Evolutionary conservation across 2,888 invertebrate species (phyloP), one percentile per base, ranked within the genome.

Genomic region (Digitonthophagus gazella): DNA sequence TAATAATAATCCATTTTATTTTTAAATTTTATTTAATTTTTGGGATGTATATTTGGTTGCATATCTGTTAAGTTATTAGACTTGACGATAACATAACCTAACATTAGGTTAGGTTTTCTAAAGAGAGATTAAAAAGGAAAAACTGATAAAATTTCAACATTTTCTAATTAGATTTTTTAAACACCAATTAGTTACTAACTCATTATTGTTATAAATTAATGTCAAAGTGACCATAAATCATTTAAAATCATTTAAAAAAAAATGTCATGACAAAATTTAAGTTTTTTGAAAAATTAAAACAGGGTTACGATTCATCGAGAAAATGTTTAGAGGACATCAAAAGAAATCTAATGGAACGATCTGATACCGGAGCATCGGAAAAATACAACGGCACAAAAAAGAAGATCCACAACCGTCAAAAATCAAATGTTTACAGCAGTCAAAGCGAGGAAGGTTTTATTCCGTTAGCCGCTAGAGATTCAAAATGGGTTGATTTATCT

Each of bases 381-480:
- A 67, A 28, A 18, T 54, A 65, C 11, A 69, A 68, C 19, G 69
- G 65, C 3, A 28, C 70, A 15, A 71, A 71, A 22, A 70, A 69
- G 28, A 70, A 69, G 64, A 71, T 72, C 19, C 67, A 66, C n/a
- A 61, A 16, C 2, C 65, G 61, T n/a, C 65, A 61, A 16, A 64
- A 56, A 18, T 4, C 44, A 22, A 67, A 69, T 44, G 14, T 72
- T 0, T 28, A 65, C 20, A 61, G 65, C 57, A 70, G 69, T 18
- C 71, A 72, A 8, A 72, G 72, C 64, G 69, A 73, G 5, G 75
- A 76, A 18, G 71, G 72, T n/a, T 75, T 74, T 61, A 73, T 76
- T 65, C 83, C 85, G 2, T 75, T 86, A 67, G 75, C 84, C 71
- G 84, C 85, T 8, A 84, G 84, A 76, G 86, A 85, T 75, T 86